Percentiles rank a stretch among this genome's conserved stretches.
Evolutionary conservation across 1,140 invertebrate genomes (phyloP).

Genomic region (Brachionus manjavacas): DNA sequence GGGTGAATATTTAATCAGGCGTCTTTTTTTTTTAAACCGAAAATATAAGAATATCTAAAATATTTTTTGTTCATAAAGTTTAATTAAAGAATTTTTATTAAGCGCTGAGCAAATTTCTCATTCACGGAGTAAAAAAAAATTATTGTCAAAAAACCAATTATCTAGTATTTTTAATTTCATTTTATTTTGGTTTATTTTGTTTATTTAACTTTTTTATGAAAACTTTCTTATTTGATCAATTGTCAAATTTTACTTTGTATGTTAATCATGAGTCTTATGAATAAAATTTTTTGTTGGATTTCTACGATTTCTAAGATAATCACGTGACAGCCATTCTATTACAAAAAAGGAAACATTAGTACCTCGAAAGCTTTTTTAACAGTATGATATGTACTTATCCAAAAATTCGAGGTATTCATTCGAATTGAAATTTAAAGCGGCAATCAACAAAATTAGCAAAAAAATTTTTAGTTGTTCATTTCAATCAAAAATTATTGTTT

Average conservation of each 20-base stretch:
- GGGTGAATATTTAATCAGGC: background rate
- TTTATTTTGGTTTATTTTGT: no score
- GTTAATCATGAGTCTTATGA: no score
- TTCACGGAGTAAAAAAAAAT: background rate
- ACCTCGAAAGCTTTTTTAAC: background rate
- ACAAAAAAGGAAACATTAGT: background rate
- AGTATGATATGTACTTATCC: background rate
- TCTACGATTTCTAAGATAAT: background rate
- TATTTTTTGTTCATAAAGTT: background rate
- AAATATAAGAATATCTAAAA: background rate
- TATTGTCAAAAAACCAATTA: background rate
- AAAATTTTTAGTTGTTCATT: background rate
- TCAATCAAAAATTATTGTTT: background rate
- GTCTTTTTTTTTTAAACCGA: background rate
- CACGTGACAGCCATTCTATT: background rate
- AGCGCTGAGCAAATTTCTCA: background rate
- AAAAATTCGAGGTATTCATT: background rate
- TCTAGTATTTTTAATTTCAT: background rate
- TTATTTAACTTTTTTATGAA: background rate
- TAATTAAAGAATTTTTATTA: background rate
- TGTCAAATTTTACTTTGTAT: no score
- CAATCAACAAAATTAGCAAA: background rate
- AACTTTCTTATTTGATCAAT: no score
- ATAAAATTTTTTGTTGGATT: background rate
- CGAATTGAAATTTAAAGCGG: background rate